Base-by-base conservation (phyloP, 2,888 invertebrate species). In the Sphaerophoria taeniata region DNA sequence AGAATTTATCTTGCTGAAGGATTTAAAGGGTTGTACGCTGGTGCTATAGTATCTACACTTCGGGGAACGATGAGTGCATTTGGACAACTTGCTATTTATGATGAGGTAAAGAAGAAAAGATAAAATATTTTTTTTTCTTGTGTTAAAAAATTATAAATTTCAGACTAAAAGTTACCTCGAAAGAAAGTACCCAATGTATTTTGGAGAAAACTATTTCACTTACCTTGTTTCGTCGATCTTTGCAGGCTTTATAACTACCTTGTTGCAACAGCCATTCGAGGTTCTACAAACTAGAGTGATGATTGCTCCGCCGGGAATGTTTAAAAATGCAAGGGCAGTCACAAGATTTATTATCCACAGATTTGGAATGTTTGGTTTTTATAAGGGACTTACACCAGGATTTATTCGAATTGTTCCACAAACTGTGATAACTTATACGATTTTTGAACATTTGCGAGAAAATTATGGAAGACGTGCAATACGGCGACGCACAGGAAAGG, bases 191-290 rank as follows among this genome's bases (percentile, higher is more conserved):
- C 43, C 43, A 43, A 12, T 11, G 3, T 11, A 11, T 9, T 43
- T 43, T 9, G 12, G 12, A 43, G 43, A 43, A 11, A 43, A 43
- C 12, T 43, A 11, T 9, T 9, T 12, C 9, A 43, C 43, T 11
- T 11, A 11, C 11, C 9, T 43, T 9, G 12, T 43, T 3, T 43
- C 43, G 12, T 43, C 43, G 11, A 3, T 43, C 3, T 4, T 12
- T 0, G 43, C 43, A 9, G 43, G 43, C 11, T 43, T 43, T 43
- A 12, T 12, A 3, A 12, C 43, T 0, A 43, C 43, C 4, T 43
- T 89, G 1, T 31, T 89, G 0, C 65, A 87, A 24, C 87, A 87
- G 33, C 89, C 89, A 0, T 55, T 89, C 31, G 88, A 88, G 7
- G 83, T 87, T 0, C 11, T 89, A 7, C 75, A 75, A 83, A 9